phyloP scores from a whole-genome alignment of 2,797 vertebrate genomes.

The Pampus argenteus region DNA sequence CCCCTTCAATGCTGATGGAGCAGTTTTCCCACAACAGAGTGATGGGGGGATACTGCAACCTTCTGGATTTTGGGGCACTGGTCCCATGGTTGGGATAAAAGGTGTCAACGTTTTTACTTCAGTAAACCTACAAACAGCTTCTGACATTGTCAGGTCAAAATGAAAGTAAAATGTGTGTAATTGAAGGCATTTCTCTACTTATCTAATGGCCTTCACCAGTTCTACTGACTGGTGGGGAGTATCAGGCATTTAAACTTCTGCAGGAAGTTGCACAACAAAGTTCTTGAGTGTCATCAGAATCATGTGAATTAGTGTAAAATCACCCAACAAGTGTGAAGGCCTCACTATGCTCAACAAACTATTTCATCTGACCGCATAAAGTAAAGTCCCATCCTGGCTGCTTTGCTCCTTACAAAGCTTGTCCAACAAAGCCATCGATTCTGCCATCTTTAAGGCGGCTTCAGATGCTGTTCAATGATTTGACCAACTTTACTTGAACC shows the following conservation, averaged over 20 bases:
- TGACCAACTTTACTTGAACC: slow-evolving; percentile 15
- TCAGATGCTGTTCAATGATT: neutral
- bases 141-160: slow-evolving; percentile 61
- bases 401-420: too few relatives aligned
- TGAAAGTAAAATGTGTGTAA: slow-evolving; percentile 46
- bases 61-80: slow-evolving; percentile 55
- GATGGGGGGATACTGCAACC: slow-evolving; percentile 27
- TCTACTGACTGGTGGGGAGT: neutral
- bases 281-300: neutral
- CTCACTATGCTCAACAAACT: slow-evolving; percentile 27
- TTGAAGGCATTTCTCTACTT: slow-evolving; percentile 14
- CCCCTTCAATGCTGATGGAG: slow-evolving; percentile 38
- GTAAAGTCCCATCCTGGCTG: neutral
- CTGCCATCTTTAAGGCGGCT: rapidly evolving
- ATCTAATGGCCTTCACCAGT: neutral
- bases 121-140: slow-evolving; percentile 53
- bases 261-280: neutral
- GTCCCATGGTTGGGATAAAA: slow-evolving; percentile 35
- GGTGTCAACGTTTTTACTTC: slow-evolving; percentile 51
- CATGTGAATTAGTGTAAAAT: slow-evolving; percentile 6
- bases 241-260: neutral
- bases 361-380: slow-evolving; percentile 8
- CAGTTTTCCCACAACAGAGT: slow-evolving; percentile 43
- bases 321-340: slow-evolving; percentile 5
- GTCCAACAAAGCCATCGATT: neutral